Percentiles rank a stretch among this genome's conserved stretches.
Conservation (phyloP, 1,140 invertebrate genomes). For the Pemphigus obesinymphae region DNA sequence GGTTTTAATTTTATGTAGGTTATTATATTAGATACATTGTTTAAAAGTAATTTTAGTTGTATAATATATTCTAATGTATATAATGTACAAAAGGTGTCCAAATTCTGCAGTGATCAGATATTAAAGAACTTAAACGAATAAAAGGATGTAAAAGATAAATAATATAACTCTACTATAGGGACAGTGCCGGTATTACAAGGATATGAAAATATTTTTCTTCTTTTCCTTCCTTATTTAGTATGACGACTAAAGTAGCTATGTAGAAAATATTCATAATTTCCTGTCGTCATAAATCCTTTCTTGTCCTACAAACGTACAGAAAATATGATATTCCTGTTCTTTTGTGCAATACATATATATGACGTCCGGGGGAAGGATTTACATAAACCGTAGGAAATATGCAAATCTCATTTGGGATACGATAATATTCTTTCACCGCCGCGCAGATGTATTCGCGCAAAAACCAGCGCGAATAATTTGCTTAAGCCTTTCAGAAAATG, state of each 20-base stretch:
- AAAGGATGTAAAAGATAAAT: no score
- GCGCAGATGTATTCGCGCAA: conserved; percentile 1
- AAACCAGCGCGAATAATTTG: neutral
- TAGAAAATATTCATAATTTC: neutral
- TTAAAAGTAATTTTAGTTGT: no score
- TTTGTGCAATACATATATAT: neutral
- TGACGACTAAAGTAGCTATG: neutral
- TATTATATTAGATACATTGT: no score
- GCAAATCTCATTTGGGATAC: conserved; percentile 16
- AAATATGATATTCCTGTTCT: neutral
- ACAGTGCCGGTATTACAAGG: no score
- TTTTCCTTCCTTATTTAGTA: neutral
- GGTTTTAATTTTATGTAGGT: no score
- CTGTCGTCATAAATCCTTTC: neutral
- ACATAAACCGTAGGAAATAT: conserved; percentile 1
- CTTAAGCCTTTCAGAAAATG: conserved; percentile 9
- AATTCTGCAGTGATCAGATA: no score
- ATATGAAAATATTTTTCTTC: neutral
- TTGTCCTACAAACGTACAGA: neutral
- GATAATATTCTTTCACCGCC: conserved; percentile 15
- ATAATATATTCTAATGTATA: no score
- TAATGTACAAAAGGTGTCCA: no score
- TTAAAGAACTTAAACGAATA: no score
- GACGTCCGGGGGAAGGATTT: neutral
- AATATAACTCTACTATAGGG: no score